phyloP scores from a whole-genome alignment of 2,113 vertebrate genomes.

The Barnardius zonarius region DNA sequence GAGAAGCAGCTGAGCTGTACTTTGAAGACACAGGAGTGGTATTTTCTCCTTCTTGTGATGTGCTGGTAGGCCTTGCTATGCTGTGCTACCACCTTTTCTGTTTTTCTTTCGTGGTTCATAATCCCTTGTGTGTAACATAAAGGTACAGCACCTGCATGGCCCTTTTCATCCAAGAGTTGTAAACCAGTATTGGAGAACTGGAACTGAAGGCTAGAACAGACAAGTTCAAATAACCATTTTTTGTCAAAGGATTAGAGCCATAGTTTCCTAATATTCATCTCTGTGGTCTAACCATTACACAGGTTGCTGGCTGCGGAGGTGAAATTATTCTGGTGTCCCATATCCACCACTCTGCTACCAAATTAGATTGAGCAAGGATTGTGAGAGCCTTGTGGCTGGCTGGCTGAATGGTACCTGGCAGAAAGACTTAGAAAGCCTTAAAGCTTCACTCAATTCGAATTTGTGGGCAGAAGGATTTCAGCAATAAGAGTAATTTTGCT shows the following conservation, averaged over 20 bases:
- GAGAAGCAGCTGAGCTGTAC: not conserved
- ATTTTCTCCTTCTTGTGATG: not conserved
- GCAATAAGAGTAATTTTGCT: not conserved
- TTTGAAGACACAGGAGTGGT: not conserved
- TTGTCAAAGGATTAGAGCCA: not conserved
- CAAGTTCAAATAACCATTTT: conserved; percentile 7
- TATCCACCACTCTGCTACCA: not conserved
- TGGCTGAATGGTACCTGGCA: not conserved
- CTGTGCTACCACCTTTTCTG: not conserved
- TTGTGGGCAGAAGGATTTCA: conserved; percentile 11
- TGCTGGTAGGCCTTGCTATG: not conserved
- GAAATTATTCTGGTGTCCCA: not conserved
- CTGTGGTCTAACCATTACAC: not conserved
- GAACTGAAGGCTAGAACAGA: not conserved
- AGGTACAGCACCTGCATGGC: not conserved
- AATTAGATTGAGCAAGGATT: conserved; percentile 15
- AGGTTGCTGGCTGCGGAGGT: not conserved
- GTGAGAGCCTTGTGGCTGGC: not conserved
- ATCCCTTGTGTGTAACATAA: not conserved
- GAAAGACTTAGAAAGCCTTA: not conserved
- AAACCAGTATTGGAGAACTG: not conserved
- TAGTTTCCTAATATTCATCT: not conserved
- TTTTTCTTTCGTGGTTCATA: not conserved
- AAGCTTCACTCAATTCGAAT: not conserved
- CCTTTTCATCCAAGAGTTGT: not conserved